Conservation (phyloP, 2,113 vertebrate genomes). For the Pterocles gutturalis region DNA sequence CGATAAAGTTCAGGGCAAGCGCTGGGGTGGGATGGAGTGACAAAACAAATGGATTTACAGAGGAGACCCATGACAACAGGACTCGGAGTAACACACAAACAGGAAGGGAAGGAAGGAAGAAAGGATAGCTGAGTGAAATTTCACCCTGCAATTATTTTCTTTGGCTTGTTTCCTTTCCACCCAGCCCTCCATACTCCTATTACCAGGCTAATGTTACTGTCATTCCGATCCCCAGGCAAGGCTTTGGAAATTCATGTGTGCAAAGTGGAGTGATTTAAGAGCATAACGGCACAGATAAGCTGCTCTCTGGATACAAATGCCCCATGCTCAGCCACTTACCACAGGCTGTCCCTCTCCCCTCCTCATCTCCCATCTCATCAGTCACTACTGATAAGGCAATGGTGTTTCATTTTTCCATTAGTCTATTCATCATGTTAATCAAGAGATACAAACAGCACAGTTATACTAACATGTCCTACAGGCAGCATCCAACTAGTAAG, state of each 20-base stretch:
- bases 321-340: neutral
- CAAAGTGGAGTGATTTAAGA: neutral
- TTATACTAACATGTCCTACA: neutral
- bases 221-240: neutral
- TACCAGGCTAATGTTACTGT: neutral
- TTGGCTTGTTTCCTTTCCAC: neutral
- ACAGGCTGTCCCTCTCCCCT: neutral
- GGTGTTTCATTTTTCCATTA: neutral
- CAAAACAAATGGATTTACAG: neutral
- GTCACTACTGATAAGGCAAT: neutral
- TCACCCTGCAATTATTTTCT: neutral
- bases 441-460: neutral
- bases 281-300: neutral
- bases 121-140: neutral
- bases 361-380: neutral
- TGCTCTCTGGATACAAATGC: neutral
- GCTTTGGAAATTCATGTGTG: neutral
- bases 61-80: slow-evolving; percentile 3
- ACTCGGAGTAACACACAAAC: neutral
- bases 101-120: slow-evolving; percentile 6
- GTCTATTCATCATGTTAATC: neutral
- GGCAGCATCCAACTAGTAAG: neutral
- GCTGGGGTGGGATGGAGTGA: neutral
- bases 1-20: neutral
- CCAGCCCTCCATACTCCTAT: neutral